Conservation (phyloP, 2,888 invertebrate genomes). For the Selenia dentaria region DNA sequence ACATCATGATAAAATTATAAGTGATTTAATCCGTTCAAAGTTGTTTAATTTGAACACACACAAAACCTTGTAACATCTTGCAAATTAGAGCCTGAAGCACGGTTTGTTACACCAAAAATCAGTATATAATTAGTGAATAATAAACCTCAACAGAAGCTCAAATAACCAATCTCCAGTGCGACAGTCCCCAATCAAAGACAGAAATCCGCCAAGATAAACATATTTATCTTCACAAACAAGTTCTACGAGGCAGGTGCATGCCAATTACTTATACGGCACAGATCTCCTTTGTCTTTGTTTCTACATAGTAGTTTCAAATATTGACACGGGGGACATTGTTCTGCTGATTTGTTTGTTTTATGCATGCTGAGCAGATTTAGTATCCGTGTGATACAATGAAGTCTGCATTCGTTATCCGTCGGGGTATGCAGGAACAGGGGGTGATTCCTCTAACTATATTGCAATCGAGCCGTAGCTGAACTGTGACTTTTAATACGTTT, state of each 20-base stretch:
- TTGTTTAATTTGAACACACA: too few species aligned
- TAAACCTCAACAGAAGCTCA: too few species aligned
- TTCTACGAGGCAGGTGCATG: conserved; percentile 44
- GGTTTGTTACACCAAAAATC: too few species aligned
- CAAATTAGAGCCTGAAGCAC: too few species aligned
- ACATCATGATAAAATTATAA: too few species aligned
- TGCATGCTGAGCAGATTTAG: background rate
- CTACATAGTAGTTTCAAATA: conserved; percentile 45
- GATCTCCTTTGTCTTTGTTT: conserved; percentile 49
- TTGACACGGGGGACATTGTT: conserved; percentile 47
- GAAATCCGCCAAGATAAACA: conserved; percentile 4
- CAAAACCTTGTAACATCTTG: too few species aligned
- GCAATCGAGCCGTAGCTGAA: too few species aligned
- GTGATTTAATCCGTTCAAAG: too few species aligned
- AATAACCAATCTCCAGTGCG: background rate
- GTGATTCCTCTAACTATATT: too few species aligned
- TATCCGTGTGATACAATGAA: background rate
- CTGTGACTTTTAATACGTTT: too few species aligned
- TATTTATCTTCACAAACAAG: conserved; percentile 21
- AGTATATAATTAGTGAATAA: too few species aligned
- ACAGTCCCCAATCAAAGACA: conserved; percentile 11
- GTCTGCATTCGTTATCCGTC: background rate
- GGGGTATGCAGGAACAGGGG: too few species aligned
- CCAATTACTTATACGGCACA: conserved; percentile 45
- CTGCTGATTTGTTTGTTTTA: conserved; percentile 26